Evolutionary conservation across 2,113 vertebrate genomes (phyloP).

Genomic region (Hypocryptadius cinnamomeus): DNA sequence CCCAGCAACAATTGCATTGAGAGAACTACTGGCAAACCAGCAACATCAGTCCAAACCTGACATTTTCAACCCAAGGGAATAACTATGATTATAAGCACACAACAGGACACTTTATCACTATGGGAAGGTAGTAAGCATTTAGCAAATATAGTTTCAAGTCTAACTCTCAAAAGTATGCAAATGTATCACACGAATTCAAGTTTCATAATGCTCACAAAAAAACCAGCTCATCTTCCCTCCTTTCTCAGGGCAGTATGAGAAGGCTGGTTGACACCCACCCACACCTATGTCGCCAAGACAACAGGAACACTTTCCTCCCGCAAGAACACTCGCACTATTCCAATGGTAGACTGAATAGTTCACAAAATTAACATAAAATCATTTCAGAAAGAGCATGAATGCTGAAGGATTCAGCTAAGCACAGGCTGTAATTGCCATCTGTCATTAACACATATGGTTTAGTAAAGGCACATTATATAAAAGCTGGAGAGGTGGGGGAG

Average conservation of each 20-base stretch:
- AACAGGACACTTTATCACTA: not conserved
- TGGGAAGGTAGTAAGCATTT: not conserved
- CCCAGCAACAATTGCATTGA: not conserved
- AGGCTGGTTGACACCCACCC: slow-evolving; percentile 36
- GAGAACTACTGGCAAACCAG: not conserved
- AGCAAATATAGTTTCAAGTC: not conserved
- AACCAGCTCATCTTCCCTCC: not conserved
- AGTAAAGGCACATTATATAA: slow-evolving; percentile 6
- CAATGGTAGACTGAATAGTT: slow-evolving; percentile 13
- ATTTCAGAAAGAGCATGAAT: slow-evolving; percentile 12
- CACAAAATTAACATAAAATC: slow-evolving; percentile 9
- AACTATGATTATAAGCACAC: not conserved
- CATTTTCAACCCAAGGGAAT: not conserved
- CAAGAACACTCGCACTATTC: slow-evolving; percentile 1
- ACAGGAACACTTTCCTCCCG: slow-evolving; percentile 41
- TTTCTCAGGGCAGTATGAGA: not conserved
- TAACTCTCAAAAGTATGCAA: not conserved
- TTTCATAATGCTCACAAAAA: slow-evolving; percentile 30
- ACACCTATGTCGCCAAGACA: slow-evolving; percentile 42
- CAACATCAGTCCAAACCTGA: not conserved
- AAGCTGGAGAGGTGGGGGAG: slow-evolving; percentile 23
- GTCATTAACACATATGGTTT: slow-evolving; percentile 31
- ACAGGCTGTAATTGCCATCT: slow-evolving; percentile 56
- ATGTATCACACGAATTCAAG: not conserved
- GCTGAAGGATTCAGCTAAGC: slow-evolving; percentile 4